These are phyloP conservation scores for Pterocles orientalis DNA, from an alignment of 2,113 vertebrate genomes.

Conservation along the genomic window DNA sequence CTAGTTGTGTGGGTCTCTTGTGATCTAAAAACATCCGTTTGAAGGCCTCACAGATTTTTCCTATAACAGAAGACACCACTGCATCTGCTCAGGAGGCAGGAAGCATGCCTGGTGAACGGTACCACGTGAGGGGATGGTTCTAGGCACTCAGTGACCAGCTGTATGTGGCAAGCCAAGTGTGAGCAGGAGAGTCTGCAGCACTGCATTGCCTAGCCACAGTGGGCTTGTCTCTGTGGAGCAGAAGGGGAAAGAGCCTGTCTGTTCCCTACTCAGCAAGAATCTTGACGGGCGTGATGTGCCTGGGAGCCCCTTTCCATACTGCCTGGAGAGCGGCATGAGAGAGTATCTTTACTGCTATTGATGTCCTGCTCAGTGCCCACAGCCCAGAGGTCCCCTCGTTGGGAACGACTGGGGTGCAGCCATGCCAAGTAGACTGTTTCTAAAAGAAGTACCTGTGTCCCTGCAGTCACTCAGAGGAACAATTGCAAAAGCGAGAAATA, in stretches of 20 bases:
- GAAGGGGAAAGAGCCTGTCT: neutral
- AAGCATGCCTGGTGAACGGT: neutral
- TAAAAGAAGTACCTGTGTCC: neutral
- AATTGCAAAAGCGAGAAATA: neutral
- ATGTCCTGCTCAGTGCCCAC: neutral
- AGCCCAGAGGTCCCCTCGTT: neutral
- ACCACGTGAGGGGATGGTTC: neutral
- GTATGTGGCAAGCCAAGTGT: neutral
- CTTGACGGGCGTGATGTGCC: neutral
- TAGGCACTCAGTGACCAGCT: neutral
- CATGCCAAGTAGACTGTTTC: neutral
- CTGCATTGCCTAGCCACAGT: too few species aligned
- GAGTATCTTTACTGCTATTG: neutral
- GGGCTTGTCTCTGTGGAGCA: neutral
- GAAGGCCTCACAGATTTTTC: neutral
- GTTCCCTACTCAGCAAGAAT: neutral
- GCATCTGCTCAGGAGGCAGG: neutral
- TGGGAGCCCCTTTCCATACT: neutral
- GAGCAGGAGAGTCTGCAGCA: neutral
- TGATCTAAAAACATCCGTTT: neutral
- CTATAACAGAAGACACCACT: neutral
- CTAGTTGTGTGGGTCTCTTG: neutral
- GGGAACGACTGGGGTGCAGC: neutral
- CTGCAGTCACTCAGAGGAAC: neutral
- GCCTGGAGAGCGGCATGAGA: neutral